Conservation (phyloP, 2,113 vertebrate genomes). For the Neopipo cinnamomea region DNA sequence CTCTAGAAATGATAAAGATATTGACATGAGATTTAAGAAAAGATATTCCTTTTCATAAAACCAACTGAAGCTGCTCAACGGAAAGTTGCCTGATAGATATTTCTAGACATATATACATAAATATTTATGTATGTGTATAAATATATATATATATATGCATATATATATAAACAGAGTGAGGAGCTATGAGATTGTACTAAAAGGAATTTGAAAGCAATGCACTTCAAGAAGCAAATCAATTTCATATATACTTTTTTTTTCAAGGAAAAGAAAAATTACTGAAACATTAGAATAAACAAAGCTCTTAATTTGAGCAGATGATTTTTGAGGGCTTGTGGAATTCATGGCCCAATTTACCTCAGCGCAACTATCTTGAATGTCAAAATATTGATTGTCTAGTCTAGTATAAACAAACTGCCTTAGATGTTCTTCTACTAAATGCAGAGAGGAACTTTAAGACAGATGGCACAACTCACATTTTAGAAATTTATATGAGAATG, state of each 20-base stretch:
- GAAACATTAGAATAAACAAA: background rate
- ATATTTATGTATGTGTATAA: background rate
- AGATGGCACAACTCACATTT: background rate
- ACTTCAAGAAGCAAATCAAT: background rate
- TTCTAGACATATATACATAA: background rate
- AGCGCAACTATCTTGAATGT: background rate
- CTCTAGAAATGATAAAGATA: background rate
- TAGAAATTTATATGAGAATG: background rate
- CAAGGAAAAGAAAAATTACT: background rate
- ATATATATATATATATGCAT: background rate
- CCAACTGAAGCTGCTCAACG: background rate
- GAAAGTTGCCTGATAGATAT: background rate
- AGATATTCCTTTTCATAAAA: background rate
- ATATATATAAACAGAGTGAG: background rate
- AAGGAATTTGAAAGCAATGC: background rate
- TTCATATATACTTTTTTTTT: background rate
- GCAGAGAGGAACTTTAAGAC: background rate
- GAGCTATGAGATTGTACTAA: background rate
- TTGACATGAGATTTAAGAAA: background rate
- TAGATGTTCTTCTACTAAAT: background rate
- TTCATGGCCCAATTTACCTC: background rate
- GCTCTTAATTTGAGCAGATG: background rate
- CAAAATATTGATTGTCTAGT: background rate
- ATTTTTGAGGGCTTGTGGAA: background rate
- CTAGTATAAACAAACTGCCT: background rate